Conservation (phyloP, 2,113 vertebrate genomes). For the Micronisus gabar region DNA sequence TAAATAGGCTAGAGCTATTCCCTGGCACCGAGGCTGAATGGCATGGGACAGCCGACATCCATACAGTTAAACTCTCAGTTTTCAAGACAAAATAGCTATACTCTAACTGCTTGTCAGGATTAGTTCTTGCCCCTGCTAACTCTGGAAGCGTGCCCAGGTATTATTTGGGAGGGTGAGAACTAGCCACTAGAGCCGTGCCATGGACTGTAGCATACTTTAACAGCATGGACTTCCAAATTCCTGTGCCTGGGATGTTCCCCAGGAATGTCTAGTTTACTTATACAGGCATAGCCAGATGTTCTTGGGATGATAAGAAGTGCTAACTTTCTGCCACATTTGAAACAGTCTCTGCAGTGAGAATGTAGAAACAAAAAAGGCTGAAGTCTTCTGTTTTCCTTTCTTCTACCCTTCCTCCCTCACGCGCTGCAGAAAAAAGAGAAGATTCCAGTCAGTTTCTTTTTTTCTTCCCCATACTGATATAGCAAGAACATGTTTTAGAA, state of each 20-base stretch:
- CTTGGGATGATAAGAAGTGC: neutral
- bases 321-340: neutral
- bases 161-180: neutral
- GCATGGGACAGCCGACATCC: neutral
- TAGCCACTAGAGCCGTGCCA: neutral
- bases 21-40: neutral
- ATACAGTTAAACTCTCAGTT: neutral
- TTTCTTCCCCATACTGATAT: neutral
- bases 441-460: neutral
- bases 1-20: neutral
- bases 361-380: neutral
- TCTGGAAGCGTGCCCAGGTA: neutral
- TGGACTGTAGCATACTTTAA: neutral
- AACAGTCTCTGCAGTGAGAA: neutral
- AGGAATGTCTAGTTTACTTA: neutral
- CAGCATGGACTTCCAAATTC: neutral
- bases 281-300: neutral
- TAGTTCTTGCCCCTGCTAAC: neutral
- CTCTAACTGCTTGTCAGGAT: neutral
- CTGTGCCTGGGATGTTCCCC: neutral
- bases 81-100: neutral
- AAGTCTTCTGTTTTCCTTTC: neutral
- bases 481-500: neutral
- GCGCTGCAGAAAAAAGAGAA: neutral
- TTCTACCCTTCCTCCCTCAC: neutral